phyloP scores from a whole-genome alignment of 2,888 invertebrate genomes.

The Branchipolynoe longqiensis region DNA sequence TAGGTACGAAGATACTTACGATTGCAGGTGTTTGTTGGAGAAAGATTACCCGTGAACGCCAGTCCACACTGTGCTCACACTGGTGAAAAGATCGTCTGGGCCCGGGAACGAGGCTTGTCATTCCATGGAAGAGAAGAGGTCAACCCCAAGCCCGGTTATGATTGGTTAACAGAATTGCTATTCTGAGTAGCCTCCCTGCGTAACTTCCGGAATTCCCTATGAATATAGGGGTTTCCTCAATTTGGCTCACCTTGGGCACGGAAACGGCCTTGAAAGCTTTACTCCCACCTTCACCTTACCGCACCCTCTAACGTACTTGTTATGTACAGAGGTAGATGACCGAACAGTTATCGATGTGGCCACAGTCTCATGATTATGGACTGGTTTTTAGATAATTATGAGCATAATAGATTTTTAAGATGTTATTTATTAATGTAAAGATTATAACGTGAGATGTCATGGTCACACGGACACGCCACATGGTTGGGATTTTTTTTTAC shows the following conservation, averaged over 20 bases:
- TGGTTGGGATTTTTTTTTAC: too few species aligned
- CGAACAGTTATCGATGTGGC: too few species aligned
- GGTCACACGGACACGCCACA: too few species aligned
- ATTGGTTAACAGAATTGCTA: slow-evolving; percentile 27
- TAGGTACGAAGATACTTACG: slow-evolving; percentile 2
- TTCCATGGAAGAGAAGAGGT: background rate
- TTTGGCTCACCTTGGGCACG: background rate
- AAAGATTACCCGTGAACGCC: background rate
- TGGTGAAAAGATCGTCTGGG: slow-evolving; percentile 46
- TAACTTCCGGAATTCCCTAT: slow-evolving; percentile 43
- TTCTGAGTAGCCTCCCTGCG: slow-evolving; percentile 7
- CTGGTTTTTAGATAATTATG: too few species aligned
- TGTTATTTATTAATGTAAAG: too few species aligned
- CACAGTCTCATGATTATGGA: too few species aligned
- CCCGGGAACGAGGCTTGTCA: slow-evolving; percentile 23
- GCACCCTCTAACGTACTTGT: too few species aligned
- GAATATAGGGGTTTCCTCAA: background rate
- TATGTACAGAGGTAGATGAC: too few species aligned
- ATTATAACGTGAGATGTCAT: too few species aligned
- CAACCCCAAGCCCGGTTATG: background rate
- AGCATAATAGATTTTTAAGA: too few species aligned
- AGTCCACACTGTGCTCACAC: slow-evolving; percentile 5
- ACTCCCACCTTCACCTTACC: too few species aligned
- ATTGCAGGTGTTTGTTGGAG: slow-evolving; percentile 3
- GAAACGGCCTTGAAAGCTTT: too few species aligned